A percentile compares a stretch with the other conserved stretches of the same genome.
phyloP scores from a whole-genome alignment of 2,797 vertebrate genomes.

The Somateria mollissima region DNA sequence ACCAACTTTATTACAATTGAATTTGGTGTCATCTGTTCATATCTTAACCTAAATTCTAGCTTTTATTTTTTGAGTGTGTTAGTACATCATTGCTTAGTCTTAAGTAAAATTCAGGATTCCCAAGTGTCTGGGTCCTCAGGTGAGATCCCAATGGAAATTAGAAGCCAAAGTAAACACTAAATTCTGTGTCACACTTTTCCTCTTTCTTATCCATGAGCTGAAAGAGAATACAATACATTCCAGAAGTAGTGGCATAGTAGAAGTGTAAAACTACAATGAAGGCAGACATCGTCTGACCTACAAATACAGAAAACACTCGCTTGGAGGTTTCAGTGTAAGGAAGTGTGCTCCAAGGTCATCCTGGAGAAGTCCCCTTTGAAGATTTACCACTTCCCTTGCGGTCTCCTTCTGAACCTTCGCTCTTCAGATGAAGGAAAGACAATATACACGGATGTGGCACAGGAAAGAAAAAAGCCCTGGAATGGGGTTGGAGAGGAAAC shows the following conservation, averaged over 20 bases:
- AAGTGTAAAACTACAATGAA: constrained; percentile 32
- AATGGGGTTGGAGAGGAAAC: not conserved
- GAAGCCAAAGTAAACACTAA: constrained; percentile 37
- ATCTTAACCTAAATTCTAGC: not conserved
- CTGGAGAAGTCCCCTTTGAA: constrained; percentile 10
- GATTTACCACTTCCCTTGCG: not conserved
- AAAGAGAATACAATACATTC: constrained; percentile 41
- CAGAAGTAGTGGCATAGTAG: not conserved
- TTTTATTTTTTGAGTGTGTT: not conserved
- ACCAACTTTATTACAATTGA: not conserved
- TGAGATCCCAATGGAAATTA: constrained; percentile 46
- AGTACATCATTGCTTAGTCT: not conserved
- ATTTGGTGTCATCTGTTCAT: not conserved
- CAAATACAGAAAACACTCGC: not conserved
- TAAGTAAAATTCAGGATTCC: constrained; percentile 9
- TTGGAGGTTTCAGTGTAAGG: not conserved
- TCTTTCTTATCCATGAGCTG: not conserved
- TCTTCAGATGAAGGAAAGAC: constrained; percentile 6
- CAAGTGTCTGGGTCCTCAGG: not conserved
- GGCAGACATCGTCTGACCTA: constrained; percentile 31
- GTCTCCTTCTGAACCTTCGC: not conserved
- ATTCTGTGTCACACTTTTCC: constrained; percentile 5
- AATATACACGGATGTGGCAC: not conserved
- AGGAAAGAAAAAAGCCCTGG: not conserved
- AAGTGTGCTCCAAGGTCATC: not conserved